Conservation (phyloP, 2,113 vertebrate species). For the Tyto alba region DNA sequence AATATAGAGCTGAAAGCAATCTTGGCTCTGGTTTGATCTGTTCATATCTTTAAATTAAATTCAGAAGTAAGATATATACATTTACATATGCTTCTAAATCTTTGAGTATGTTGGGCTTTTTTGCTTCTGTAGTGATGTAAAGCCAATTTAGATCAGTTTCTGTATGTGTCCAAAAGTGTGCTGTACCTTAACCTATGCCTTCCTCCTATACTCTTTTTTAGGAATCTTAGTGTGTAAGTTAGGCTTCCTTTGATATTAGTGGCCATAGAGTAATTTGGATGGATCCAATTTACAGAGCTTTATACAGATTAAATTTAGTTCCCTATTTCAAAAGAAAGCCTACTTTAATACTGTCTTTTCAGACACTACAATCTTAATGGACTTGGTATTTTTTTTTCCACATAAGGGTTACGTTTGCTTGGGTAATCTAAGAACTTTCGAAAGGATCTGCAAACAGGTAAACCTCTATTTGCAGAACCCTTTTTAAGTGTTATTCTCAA, state of each 20-base stretch:
- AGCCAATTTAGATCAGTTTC: neutral
- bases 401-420: neutral
- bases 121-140: neutral
- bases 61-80: neutral
- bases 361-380: neutral
- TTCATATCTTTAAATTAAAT: neutral
- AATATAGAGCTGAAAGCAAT: neutral
- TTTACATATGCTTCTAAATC: neutral
- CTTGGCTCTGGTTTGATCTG: neutral
- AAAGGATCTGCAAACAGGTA: neutral
- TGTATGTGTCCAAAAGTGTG: neutral
- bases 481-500: neutral
- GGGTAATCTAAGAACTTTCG: neutral
- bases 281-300: neutral
- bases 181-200: neutral
- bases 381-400: neutral
- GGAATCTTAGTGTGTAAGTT: neutral
- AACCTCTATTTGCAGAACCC: neutral
- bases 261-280: neutral
- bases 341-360: neutral
- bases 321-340: neutral
- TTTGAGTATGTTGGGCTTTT: neutral
- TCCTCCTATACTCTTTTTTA: neutral
- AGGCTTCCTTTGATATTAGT: neutral
- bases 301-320: neutral